Percentiles rank a stretch among this genome's conserved stretches.
These are phyloP conservation scores for Regulus satrapa DNA, from an alignment of 2,113 vertebrate species.

Conservation along the genomic window DNA sequence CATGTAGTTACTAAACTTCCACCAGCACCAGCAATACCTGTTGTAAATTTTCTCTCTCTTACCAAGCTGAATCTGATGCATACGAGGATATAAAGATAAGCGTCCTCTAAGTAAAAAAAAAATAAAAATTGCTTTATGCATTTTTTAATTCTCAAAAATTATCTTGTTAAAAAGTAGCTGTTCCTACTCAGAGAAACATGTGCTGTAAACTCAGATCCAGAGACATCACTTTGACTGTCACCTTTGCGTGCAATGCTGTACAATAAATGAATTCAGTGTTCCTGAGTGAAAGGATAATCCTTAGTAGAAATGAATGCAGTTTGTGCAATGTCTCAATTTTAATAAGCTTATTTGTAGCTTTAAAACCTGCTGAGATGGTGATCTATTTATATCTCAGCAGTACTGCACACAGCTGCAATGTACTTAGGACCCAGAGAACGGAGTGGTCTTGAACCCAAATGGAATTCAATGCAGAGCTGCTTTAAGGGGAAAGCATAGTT, in stretches of 20 bases:
- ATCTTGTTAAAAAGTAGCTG: background rate
- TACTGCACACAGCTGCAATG: background rate
- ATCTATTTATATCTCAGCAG: slow-evolving; percentile 15
- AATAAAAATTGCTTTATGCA: background rate
- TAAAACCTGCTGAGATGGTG: background rate
- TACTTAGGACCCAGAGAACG: background rate
- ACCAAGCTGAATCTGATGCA: background rate
- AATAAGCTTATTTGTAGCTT: background rate
- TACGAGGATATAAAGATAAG: background rate
- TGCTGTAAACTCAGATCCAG: background rate
- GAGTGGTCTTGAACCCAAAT: background rate
- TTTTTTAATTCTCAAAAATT: background rate
- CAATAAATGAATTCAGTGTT: background rate
- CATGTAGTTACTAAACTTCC: background rate
- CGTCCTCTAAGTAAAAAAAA: background rate
- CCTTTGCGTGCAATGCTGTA: background rate
- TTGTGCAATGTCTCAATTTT: background rate
- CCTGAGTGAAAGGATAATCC: background rate
- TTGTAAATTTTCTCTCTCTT: background rate
- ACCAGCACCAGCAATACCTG: background rate
- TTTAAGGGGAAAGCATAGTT: background rate
- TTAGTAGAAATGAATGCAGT: background rate
- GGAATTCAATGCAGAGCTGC: background rate
- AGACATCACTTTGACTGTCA: background rate
- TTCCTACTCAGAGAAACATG: background rate